A percentile compares a stretch with the other conserved stretches of the same genome.
These are phyloP conservation scores for Scartelaos histophorus DNA, from an alignment of 2,113 vertebrate species.

Conservation along the genomic window DNA sequence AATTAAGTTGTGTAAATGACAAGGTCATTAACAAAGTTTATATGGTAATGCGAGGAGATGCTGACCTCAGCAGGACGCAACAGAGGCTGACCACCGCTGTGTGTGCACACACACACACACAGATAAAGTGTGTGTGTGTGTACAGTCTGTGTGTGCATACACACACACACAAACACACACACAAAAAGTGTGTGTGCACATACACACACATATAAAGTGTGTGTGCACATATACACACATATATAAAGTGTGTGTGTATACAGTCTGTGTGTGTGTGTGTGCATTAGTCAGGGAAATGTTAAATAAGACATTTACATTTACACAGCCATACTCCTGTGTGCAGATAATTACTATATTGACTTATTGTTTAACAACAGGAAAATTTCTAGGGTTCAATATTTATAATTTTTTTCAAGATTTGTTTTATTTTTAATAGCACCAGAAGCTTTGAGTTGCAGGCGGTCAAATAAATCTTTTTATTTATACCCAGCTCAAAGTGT, in stretches of 20 bases:
- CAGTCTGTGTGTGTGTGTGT: conserved; percentile 10
- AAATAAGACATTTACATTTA: conserved; percentile 67
- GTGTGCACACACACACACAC: conserved; percentile 27
- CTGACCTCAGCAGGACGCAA: conserved; percentile 73
- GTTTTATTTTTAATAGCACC: too few relatives aligned
- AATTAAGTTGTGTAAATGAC: conserved; percentile 77
- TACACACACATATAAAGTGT: too few relatives aligned
- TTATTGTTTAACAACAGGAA: too few relatives aligned
- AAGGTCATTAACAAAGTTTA: conserved; percentile 79
- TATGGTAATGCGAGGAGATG: conserved; percentile 73
- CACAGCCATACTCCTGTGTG: conserved; percentile 10
- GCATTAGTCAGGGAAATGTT: conserved; percentile 73
- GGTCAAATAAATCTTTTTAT: too few relatives aligned
- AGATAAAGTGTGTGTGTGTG: too few relatives aligned
- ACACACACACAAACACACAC: conserved; percentile 6
- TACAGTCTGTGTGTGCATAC: too few relatives aligned
- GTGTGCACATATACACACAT: too few relatives aligned
- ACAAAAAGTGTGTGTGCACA: too few relatives aligned
- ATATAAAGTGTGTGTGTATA: too few relatives aligned
- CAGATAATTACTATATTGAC: background rate
- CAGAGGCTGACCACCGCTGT: conserved; percentile 64
- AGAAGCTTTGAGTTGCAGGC: too few relatives aligned
- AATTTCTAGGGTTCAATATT: too few relatives aligned
- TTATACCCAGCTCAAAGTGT: conserved; percentile 3
- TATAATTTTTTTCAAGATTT: too few relatives aligned